phyloP scores from a whole-genome alignment of 2,113 vertebrate species.

The Cricetomys ansorgei region DNA sequence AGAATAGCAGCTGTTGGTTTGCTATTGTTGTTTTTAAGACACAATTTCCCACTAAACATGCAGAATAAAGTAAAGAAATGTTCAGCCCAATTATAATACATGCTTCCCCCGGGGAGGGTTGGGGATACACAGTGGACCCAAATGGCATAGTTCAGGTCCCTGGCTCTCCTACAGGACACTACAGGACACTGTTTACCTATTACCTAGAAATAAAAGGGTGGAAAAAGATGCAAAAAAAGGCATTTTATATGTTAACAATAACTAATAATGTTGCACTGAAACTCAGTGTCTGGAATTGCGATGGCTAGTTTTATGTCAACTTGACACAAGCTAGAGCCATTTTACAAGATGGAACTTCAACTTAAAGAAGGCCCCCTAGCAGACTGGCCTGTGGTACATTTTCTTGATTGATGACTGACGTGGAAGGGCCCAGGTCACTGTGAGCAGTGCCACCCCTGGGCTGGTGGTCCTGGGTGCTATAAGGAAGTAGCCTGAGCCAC shows the following conservation, averaged over 20 bases:
- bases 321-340: background rate
- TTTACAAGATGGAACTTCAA: background rate
- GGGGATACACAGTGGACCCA: accelerated
- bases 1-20: background rate
- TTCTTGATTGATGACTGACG: background rate
- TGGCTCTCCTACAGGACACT: background rate
- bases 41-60: background rate
- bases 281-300: background rate
- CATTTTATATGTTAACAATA: too few relatives aligned
- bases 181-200: background rate
- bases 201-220: background rate
- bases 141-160: too few relatives aligned
- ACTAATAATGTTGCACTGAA: background rate
- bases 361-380: background rate
- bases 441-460: background rate
- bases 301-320: background rate
- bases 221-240: background rate
- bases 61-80: background rate
- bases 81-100: background rate
- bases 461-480: background rate
- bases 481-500: background rate
- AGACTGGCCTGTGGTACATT: too few relatives aligned
- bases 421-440: background rate
- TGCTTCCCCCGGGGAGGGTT: accelerated
- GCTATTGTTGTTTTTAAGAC: background rate